These are phyloP conservation scores for Ostrea edulis DNA, from an alignment of 1,140 invertebrate genomes.

Conservation along the genomic window DNA sequence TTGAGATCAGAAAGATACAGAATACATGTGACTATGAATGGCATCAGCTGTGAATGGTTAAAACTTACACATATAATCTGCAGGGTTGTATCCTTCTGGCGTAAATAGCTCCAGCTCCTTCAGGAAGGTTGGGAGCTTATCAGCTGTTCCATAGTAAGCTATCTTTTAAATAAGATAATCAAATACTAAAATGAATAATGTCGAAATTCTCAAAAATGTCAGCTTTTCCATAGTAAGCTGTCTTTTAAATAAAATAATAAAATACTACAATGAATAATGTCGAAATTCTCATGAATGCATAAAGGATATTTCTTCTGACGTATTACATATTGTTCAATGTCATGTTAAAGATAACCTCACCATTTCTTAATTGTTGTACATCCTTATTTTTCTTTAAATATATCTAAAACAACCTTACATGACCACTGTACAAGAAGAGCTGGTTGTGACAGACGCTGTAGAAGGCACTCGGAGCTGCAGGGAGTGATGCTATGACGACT, in stretches of 20 bases:
- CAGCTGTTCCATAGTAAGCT: conserved; percentile 46
- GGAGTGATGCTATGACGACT: conserved; percentile 41
- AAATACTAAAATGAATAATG: not conserved
- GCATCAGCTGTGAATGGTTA: not conserved
- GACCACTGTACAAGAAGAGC: conserved; percentile 48
- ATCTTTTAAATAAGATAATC: conserved; percentile 30
- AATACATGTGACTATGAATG: too few relatives aligned
- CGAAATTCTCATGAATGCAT: too few relatives aligned
- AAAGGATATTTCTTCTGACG: too few relatives aligned
- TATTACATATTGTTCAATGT: too few relatives aligned
- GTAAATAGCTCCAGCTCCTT: not conserved
- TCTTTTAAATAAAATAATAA: not conserved
- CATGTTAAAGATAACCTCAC: too few relatives aligned
- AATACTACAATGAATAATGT: not conserved
- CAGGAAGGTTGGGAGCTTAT: conserved; percentile 36
- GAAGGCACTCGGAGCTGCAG: conserved; percentile 43
- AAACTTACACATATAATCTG: conserved; percentile 52
- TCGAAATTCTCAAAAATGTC: not conserved
- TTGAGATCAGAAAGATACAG: too few relatives aligned
- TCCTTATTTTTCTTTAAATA: not conserved
- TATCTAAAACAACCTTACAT: conserved; percentile 34
- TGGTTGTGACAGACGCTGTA: conserved; percentile 43
- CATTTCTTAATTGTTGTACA: too few relatives aligned
- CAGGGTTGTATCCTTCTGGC: conserved; percentile 21
- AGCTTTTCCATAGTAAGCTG: not conserved